Conservation (phyloP, 2,113 vertebrate species). For the Macroglossus sobrinus region DNA sequence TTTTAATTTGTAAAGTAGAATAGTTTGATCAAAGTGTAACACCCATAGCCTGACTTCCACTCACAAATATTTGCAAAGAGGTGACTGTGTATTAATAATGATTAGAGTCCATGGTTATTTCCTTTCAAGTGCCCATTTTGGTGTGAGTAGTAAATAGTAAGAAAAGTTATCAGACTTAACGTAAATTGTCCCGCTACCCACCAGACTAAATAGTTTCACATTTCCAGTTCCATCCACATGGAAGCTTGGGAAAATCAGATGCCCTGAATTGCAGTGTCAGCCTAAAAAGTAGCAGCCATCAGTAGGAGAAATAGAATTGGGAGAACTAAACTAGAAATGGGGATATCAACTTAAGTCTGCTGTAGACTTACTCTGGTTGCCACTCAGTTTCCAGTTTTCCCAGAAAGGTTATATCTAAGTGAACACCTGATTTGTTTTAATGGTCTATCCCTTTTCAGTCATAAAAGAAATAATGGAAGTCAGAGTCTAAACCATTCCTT, state of each 20-base stretch:
- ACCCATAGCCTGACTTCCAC: background rate
- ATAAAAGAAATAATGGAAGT: constrained; percentile 61
- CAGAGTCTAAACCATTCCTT: background rate
- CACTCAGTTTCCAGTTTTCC: background rate
- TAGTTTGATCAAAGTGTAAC: background rate
- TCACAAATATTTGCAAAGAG: background rate
- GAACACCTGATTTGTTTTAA: constrained; percentile 46
- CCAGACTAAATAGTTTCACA: background rate
- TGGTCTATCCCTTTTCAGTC: background rate
- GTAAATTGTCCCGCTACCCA: background rate
- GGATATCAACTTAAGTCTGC: background rate
- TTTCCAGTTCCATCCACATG: background rate
- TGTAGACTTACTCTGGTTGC: background rate
- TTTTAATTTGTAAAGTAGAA: background rate
- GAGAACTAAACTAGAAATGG: background rate
- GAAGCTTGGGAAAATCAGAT: background rate
- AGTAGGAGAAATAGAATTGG: background rate
- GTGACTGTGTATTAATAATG: background rate
- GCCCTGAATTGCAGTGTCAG: background rate
- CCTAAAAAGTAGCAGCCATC: background rate
- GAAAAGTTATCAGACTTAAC: background rate
- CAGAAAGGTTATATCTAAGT: background rate
- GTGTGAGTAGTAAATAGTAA: background rate
- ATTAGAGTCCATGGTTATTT: background rate
- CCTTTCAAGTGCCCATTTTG: background rate